Conservation (phyloP, 2,888 invertebrate genomes). For the Gasteruption jaculator region DNA sequence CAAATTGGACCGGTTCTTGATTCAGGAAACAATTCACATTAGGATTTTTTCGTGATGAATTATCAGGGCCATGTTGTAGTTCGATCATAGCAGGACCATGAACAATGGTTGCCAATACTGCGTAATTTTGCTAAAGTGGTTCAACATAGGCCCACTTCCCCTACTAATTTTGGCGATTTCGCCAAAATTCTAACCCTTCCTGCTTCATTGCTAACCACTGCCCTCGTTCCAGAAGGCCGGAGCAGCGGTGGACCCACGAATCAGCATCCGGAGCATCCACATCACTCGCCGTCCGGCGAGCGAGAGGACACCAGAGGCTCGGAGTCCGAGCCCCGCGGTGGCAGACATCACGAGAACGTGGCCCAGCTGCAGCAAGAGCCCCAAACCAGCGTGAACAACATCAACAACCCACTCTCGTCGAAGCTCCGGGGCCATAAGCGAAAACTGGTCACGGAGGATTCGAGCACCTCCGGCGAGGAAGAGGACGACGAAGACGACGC, state of each 20-base stretch:
- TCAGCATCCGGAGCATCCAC: conserved; percentile 52
- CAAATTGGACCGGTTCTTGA: conserved; percentile 5
- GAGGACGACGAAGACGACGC: conserved; percentile 53
- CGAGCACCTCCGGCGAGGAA: conserved; percentile 48
- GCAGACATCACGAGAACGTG: conserved; percentile 54
- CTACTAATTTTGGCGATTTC: too few species aligned
- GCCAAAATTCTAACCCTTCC: too few species aligned
- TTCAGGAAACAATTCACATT: too few species aligned
- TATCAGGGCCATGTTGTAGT: too few species aligned
- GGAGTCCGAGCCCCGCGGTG: conserved; percentile 55
- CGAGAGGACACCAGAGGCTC: conserved; percentile 54
- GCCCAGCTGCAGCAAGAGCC: conserved; percentile 53
- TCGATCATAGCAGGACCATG: too few species aligned
- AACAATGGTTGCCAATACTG: too few species aligned
- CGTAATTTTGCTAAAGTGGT: too few species aligned
- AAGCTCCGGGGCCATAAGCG: conserved; percentile 58
- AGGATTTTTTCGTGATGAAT: too few species aligned
- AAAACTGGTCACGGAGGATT: conserved; percentile 54
- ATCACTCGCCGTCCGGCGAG: conserved; percentile 52
- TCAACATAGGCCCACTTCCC: too few species aligned
- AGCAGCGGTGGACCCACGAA: conserved; percentile 57
- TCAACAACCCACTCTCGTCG: conserved; percentile 31
- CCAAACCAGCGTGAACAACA: conserved; percentile 33
- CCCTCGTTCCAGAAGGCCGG: conserved; percentile 54
- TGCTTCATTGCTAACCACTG: too few species aligned